Base-by-base conservation (phyloP, 2,113 vertebrate species). In the Poeciliopsis prolifica region DNA sequence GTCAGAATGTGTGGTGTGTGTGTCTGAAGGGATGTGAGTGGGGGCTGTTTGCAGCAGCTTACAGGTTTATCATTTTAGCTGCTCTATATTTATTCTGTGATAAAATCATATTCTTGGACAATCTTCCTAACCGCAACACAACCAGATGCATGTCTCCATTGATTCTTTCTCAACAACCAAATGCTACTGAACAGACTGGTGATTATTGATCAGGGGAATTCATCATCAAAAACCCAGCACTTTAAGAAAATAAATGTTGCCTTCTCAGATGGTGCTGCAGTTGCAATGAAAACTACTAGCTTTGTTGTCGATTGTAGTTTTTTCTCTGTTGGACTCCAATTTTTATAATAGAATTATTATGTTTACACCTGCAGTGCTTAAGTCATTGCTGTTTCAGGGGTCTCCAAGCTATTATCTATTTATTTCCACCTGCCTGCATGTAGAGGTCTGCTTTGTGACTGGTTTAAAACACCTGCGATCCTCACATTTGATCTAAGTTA, bases 71-170 rank as follows among this genome's bases (percentile, higher is more conserved):
- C 42, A 42, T 75, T 72, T 72, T 75, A 77, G 79, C 77, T 72
- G 87, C 44, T 65, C 70, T 83, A 78, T 60, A 94, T 94, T 94
- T 94, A 94, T 94, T 94, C 86, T 80, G 67, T 82, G 74, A 86
- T 81, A 54, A 74, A 83, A 72, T 88, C 22, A 61, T 70, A 73
- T 75, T 88, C 65, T 61, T 75, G 44, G 74, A 70, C 77, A 62
- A 65, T 77, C 79, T 78, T 74, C 74, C 35, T 54, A 42, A 72
- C 58, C 73, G 54, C 79, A 76, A 68, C 51, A 71, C 62, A 79
- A 48, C 74, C 66, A 75, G 61, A 80, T 70, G 64, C 81, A 70
- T 73, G 66, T 65, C 68, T 80, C 40, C 70, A 74, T 75, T 82
- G 6, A 69, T 75, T 76, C 60, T 77, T 70, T 84, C 64, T 70